A percentile compares a stretch with the other conserved stretches of the same genome.
Evolutionary conservation across 2,888 invertebrate genomes (phyloP).

Genomic region (Lasioglossum leucozonium): DNA sequence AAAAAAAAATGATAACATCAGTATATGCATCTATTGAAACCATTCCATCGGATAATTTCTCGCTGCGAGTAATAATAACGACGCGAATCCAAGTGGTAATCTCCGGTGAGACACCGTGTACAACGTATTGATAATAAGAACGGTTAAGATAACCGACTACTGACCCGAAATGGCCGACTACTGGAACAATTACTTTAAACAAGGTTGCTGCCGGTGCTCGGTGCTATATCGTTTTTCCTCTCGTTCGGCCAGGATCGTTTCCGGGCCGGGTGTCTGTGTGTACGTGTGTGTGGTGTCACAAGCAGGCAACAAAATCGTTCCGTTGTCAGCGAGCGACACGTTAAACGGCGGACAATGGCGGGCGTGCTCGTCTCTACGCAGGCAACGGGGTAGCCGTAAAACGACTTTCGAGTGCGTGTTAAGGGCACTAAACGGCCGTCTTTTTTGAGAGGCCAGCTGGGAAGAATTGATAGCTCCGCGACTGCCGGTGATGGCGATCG

Average conservation of each 20-base stretch:
- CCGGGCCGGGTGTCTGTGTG: not conserved
- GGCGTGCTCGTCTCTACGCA: constrained; percentile 18
- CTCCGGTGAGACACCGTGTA: no score
- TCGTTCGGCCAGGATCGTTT: not conserved
- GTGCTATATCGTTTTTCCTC: not conserved
- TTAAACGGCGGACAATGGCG: constrained; percentile 51
- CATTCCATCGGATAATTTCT: no score
- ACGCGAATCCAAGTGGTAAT: no score
- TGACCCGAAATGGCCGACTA: not conserved
- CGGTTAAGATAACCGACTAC: not conserved
- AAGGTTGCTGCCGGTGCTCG: not conserved
- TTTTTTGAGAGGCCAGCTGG: constrained; percentile 68
- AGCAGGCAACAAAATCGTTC: constrained; percentile 45
- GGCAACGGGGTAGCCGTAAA: constrained; percentile 55
- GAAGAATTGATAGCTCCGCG: constrained; percentile 72
- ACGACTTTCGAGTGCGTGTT: constrained; percentile 66
- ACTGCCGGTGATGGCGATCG: constrained; percentile 72
- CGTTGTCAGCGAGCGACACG: constrained; percentile 51
- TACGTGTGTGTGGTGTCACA: constrained; percentile 34
- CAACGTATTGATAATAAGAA: no score
- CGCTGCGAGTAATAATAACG: no score
- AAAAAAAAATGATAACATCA: no score
- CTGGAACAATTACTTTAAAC: not conserved
- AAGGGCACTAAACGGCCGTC: constrained; percentile 69
- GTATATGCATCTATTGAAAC: no score